Evolutionary conservation across 2,797 vertebrate genomes (phyloP).

Genomic region (Staurois parvus): DNA sequence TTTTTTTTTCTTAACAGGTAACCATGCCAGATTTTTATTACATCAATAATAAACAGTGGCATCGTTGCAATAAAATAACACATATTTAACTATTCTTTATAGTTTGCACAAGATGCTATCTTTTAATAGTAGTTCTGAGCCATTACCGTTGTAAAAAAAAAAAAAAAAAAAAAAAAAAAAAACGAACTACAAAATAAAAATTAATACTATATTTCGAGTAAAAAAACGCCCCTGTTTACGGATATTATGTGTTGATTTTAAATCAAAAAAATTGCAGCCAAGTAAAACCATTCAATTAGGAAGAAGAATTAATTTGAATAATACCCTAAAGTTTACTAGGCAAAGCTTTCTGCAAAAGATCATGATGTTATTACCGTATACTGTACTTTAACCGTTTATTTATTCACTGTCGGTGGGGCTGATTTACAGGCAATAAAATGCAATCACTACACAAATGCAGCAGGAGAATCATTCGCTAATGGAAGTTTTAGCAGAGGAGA

Average conservation of each 20-base stretch:
- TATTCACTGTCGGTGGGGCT: conserved; percentile 86
- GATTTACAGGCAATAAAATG: conserved; percentile 94
- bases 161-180: conserved; percentile 37
- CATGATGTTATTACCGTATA: conserved; percentile 93
- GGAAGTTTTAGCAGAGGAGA: conserved; percentile 91
- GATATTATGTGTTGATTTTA: conserved; percentile 41
- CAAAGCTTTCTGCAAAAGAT: conserved; percentile 86
- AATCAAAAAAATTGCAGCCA: conserved; percentile 44
- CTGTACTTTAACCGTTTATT: conserved; percentile 93
- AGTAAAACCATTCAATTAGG: conserved; percentile 68
- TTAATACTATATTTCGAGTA: conserved; percentile 10
- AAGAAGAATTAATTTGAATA: conserved; percentile 74
- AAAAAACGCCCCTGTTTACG: conserved; percentile 25
- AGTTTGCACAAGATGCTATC: conserved; percentile 1
- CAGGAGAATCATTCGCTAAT: conserved; percentile 96
- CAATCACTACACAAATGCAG: conserved; percentile 89
- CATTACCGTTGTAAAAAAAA: conserved; percentile 25
- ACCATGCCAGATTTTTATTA: not conserved
- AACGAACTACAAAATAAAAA: conserved; percentile 6
- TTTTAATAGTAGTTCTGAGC: conserved; percentile 4
- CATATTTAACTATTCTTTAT: conserved; percentile 19
- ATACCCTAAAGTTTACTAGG: conserved; percentile 80
- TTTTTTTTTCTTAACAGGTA: too few relatives aligned
- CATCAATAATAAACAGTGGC: not conserved
- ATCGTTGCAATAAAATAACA: conserved; percentile 32